phyloP scores from a whole-genome alignment of 2,888 invertebrate genomes.

The Deladenus siricidicola region DNA sequence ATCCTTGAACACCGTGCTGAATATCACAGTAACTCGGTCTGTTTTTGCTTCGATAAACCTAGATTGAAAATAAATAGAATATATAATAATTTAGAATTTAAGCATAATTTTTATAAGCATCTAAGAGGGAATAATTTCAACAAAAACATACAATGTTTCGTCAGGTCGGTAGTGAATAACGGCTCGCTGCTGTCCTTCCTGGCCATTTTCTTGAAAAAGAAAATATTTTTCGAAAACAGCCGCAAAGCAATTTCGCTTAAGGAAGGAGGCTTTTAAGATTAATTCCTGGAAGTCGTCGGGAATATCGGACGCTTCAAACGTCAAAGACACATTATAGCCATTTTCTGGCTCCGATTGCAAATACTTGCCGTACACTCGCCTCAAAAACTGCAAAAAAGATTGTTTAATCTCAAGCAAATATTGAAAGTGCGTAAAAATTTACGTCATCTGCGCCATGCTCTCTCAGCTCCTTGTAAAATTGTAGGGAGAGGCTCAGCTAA shows the following conservation, averaged over 20 bases:
- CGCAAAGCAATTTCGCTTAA: constrained; percentile 97
- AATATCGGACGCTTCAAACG: constrained; percentile 83
- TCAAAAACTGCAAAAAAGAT: constrained; percentile 62
- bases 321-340: constrained; percentile 86
- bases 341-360: constrained; percentile 75
- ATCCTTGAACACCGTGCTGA: constrained; percentile 95
- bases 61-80: constrained; percentile 13
- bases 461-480: constrained; percentile 88
- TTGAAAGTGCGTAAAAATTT: constrained; percentile 9
- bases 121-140: not conserved
- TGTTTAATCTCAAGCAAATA: not conserved
- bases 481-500: constrained; percentile 92
- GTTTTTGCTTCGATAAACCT: constrained; percentile 96
- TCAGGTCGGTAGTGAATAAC: constrained; percentile 97
- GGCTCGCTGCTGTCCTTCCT: constrained; percentile 69
- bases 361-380: constrained; percentile 76
- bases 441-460: constrained; percentile 91
- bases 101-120: no score
- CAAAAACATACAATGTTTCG: constrained; percentile 75
- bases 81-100: not conserved
- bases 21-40: constrained; percentile 96
- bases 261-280: constrained; percentile 77
- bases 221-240: constrained; percentile 99
- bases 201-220: constrained; percentile 82
- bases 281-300: constrained; percentile 69